These are phyloP conservation scores for Scleropages formosus DNA, from an alignment of 2,797 vertebrate species.

Conservation along the genomic window DNA sequence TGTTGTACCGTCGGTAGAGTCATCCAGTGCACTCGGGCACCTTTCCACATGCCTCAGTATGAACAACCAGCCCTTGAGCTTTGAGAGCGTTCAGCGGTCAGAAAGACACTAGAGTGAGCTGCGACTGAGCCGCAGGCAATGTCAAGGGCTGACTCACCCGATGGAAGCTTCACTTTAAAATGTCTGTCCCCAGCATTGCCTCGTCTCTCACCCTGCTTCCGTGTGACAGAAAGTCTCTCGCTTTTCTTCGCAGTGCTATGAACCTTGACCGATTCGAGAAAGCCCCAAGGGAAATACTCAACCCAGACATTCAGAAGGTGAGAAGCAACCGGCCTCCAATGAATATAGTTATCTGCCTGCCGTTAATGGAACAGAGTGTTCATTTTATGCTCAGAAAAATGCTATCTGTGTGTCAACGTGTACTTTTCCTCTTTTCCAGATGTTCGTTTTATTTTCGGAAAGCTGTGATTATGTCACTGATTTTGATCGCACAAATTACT, in stretches of 20 bases:
- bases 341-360: neutral
- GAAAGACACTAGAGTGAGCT: neutral
- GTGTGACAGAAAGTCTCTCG: slow-evolving; percentile 2
- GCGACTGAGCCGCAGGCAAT: neutral
- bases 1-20: neutral
- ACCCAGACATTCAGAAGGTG: slow-evolving; percentile 98
- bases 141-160: neutral
- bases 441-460: neutral
- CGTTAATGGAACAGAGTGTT: neutral
- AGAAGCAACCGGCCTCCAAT: slow-evolving; percentile 29
- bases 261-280: slow-evolving; percentile 97
- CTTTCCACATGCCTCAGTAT: neutral
- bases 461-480: neutral
- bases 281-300: slow-evolving; percentile 93
- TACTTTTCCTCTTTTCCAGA: neutral
- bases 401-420: neutral
- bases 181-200: neutral
- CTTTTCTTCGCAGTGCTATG: slow-evolving; percentile 83
- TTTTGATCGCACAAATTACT: neutral
- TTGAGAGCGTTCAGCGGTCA: neutral
- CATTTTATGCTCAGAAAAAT: slow-evolving; percentile 14
- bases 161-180: neutral
- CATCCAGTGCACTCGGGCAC: neutral
- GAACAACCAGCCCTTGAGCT: neutral
- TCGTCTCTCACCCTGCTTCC: slow-evolving; percentile 1